Evolutionary conservation across 2,113 vertebrate genomes (phyloP).

Genomic region (Channa argus): DNA sequence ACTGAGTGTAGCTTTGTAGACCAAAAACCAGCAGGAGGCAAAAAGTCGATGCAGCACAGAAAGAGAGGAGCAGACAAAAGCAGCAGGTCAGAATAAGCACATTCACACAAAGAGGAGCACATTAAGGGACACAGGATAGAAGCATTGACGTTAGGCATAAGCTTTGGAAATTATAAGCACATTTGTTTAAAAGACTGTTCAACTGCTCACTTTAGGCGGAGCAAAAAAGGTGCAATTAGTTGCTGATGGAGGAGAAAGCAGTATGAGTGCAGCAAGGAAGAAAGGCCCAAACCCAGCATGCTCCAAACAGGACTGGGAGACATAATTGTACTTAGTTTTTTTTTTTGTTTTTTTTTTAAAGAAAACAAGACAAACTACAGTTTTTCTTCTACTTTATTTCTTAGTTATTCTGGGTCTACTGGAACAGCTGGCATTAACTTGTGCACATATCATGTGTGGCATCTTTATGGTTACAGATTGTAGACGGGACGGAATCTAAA

Average conservation of each 20-base stretch:
- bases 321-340: neutral
- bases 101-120: conserved; percentile 43
- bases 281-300: conserved; percentile 49
- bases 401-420: conserved; percentile 40
- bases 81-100: conserved; percentile 74
- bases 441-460: conserved; percentile 23
- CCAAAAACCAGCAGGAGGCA: conserved; percentile 81
- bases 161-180: conserved; percentile 25
- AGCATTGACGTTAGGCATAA: conserved; percentile 58
- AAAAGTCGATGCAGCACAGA: conserved; percentile 69
- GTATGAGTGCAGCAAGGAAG: conserved; percentile 52
- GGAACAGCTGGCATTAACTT: conserved; percentile 42
- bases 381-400: conserved; percentile 78
- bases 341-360: conserved; percentile 29
- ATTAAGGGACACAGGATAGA: conserved; percentile 29
- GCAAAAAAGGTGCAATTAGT: conserved; percentile 55
- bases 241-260: conserved; percentile 61
- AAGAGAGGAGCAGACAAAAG: conserved; percentile 77
- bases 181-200: neutral
- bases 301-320: conserved; percentile 33
- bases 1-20: conserved; percentile 94
- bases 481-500: conserved; percentile 37
- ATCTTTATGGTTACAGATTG: conserved; percentile 45
- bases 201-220: conserved; percentile 31
- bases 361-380: conserved; percentile 72